Evolutionary conservation across 2,888 invertebrate genomes (phyloP), one percentile per base, ranked within the genome.

Genomic region (Tenodera sinensis): DNA sequence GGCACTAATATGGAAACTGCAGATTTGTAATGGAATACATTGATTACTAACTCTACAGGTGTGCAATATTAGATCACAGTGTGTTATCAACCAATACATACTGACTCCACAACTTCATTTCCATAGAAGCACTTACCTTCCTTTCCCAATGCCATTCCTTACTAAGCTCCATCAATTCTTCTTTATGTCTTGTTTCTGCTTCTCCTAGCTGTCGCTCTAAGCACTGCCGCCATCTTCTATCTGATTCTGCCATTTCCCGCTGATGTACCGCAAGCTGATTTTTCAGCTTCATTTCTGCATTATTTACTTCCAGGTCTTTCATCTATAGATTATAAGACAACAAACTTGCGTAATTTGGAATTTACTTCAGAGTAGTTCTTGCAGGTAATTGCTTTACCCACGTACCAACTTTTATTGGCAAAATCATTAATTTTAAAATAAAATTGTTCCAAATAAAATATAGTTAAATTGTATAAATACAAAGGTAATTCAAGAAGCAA

Each of bases 121-220:
- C 42, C 54, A 20, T 71, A 14, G 3, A 20, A 71, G 20, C 20
- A 20, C 25, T 88, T 84, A 93, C 93, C 92, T 92, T 92, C 91
- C 93, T 92, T 91, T 93, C 93, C 84, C 92, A 92, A 87, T 92
- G 92, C 93, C 93, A 93, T 90, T 93, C 93, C 84, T 92, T 93
- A 83, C 92, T 93, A 88, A 93, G 91, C 91, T 92, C 93, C 89
- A 90, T 92, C 92, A 93, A 93, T 93, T 84, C 92, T 93, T 90
- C 91, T 92, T 85, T 89, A 54, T 90, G 87, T 28, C 81, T 87
- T 25, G 88, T 20, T 85, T 90, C 89, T 28, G 81, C 87, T 81
- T 88, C 88, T 28, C 71, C 42, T 25, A 90, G 71, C 85, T 89
- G 88, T 27, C 83, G 85, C 14, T 90, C 89, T 28, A 89, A 81